Evolutionary conservation across 2,113 vertebrate genomes (phyloP), one percentile per base, ranked within the genome.

Genomic region (Chaetops frenatus): DNA sequence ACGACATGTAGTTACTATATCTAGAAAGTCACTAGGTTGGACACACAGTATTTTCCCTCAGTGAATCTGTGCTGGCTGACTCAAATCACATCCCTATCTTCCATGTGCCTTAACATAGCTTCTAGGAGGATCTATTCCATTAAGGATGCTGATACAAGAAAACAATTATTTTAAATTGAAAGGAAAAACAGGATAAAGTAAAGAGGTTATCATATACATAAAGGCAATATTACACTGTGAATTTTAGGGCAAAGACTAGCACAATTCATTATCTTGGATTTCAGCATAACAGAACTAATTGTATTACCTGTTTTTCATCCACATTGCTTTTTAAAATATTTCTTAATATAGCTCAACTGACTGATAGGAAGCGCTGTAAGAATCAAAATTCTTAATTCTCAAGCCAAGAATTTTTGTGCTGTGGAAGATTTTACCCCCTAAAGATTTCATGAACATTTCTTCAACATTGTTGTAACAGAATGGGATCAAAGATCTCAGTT

Each of bases 31-130:
- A 31, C 20, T 14, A 7, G 11, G 16, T 29, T 54, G 40, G 12
- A 21, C 21, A 42, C 3, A 19, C 17, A 33, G 22, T 11, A 18
- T 33, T 72, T 71, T 18, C 9, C 17, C 6, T 8, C 0, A 0
- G 3, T 22, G 11, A 61, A 29, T 60, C 19, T 28, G 3, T 20
- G 15, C 12, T 70, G 38, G 18, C 8, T 53, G 18, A 40, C 38
- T 53, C 12, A 45, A 71, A 87, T 27, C 23, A 8, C 7, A 54
- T 48, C 42, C 16, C 7, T 54, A 9, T 62, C 12, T 13, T 24
- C 11, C 31, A 42, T 10, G 5, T 25, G 21, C 35, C 17, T 31
- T n/a, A 79, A 10, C 16, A 40, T 3, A 25, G 9, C 11, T 71
- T 72, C 31, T 12, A 33, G 11, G 25, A 80, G 21, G 15, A 56